Base-by-base conservation (phyloP, 37 sponge, comb jelly and placozoan genomes). In the Cladorhizidae sp. region DNA sequence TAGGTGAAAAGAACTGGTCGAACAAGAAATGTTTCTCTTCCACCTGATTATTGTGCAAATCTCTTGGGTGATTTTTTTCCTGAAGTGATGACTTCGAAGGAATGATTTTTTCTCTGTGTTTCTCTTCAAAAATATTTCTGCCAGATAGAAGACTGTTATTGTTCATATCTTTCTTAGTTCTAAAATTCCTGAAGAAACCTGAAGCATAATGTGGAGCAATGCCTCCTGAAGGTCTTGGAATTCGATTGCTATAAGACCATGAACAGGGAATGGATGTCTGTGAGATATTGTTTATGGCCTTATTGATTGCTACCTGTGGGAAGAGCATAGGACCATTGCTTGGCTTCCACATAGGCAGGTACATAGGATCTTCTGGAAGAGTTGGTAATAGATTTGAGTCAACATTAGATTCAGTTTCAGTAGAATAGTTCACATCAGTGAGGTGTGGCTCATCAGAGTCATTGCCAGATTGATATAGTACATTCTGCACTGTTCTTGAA, bases 131-230 rank as follows among this genome's bases (percentile, higher is more conserved):
- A n/a, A n/a, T n/a, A n/a, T n/a, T n/a, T n/a, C n/a, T n/a, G n/a
- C n/a, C n/a, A n/a, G n/a, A n/a, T n/a, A n/a, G n/a, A n/a, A n/a
- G n/a, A n/a, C n/a, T n/a, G n/a, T n/a, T n/a, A n/a, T n/a, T n/a
- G n/a, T n/a, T n/a, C n/a, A n/a, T n/a, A n/a, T n/a, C n/a, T n/a
- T n/a, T n/a, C n/a, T n/a, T n/a, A n/a, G n/a, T n/a, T n/a, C n/a
- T n/a, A n/a, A n/a, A n/a, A n/a, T n/a, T n/a, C 39, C 31, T 8
- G 70, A 86, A 86, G 74, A 79, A 86, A 23, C 58, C 72, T 59
- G 86, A 86, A 20, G 74, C 20, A 23, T 67, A 67, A 64, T 86
- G 86, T 35, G 71, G 86, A 6, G 86, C 72, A 32, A 86, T 86
- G 12, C 86, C 86, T 15, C 41, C n/a, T n/a, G n/a, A n/a, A n/a